Conservation (phyloP, 1,140 invertebrate genomes). For the Elysia chlorotica region DNA sequence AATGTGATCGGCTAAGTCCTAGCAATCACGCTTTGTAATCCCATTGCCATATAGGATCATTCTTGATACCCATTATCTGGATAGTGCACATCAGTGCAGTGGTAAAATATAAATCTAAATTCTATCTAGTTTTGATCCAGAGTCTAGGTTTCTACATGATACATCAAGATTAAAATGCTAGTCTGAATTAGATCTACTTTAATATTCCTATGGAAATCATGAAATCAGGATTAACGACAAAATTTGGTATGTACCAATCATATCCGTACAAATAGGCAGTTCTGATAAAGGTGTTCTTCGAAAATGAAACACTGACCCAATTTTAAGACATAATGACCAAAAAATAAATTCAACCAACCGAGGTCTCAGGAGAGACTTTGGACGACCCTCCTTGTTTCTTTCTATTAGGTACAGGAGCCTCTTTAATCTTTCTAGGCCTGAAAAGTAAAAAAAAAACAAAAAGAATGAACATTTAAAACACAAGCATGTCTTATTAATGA, state of each 20-base stretch:
- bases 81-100: too few species aligned
- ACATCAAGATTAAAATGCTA: too few species aligned
- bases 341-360: not conserved
- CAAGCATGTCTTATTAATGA: not conserved
- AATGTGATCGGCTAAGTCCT: too few species aligned
- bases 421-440: constrained; percentile 26
- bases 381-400: constrained; percentile 29
- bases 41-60: too few species aligned
- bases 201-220: too few species aligned
- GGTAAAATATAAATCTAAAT: too few species aligned
- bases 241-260: not conserved
- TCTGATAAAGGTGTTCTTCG: not conserved
- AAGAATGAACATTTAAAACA: not conserved
- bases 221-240: not conserved
- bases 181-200: too few species aligned
- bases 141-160: too few species aligned
- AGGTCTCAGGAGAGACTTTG: constrained; percentile 22
- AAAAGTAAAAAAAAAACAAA: not conserved
- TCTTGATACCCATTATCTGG: too few species aligned
- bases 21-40: too few species aligned
- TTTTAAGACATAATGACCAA: not conserved
- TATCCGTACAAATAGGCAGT: not conserved
- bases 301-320: not conserved
- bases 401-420: constrained; percentile 8
- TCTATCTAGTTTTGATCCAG: too few species aligned